phyloP scores from a whole-genome alignment of 2,888 invertebrate species.

The Oscheius sp. region DNA sequence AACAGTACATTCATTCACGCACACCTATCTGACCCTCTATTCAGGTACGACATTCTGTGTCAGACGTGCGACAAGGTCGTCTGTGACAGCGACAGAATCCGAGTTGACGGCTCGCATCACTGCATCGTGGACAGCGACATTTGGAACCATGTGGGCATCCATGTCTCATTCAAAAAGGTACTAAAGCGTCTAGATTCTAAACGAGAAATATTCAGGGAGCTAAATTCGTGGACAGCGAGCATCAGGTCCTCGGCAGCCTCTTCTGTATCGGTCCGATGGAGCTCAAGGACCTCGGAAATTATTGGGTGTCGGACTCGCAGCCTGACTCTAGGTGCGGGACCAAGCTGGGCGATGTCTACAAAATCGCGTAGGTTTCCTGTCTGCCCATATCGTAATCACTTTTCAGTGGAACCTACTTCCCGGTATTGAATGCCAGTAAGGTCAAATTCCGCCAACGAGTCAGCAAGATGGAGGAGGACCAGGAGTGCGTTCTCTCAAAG shows the following conservation, averaged over 20 bases:
- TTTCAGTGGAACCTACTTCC: slow-evolving; percentile 27
- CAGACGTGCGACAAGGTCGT: slow-evolving; percentile 17
- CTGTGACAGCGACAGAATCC: slow-evolving; percentile 23
- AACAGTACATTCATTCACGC: neutral
- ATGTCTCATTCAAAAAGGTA: neutral
- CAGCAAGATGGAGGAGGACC: neutral
- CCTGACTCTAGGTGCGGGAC: neutral
- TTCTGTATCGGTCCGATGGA: neutral
- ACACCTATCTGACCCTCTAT: neutral
- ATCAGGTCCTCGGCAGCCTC: neutral
- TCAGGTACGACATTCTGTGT: slow-evolving; percentile 22
- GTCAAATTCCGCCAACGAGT: slow-evolving; percentile 6
- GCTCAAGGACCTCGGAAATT: slow-evolving; percentile 18
- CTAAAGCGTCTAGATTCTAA: neutral
- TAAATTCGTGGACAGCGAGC: slow-evolving; percentile 20
- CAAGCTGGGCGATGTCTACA: slow-evolving; percentile 12
- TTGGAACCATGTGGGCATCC: slow-evolving; percentile 13
- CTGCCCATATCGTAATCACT: neutral
- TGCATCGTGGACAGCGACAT: neutral
- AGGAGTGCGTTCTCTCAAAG: neutral
- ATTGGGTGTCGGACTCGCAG: neutral
- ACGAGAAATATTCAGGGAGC: neutral
- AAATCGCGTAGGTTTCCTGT: slow-evolving; percentile 8
- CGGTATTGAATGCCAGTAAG: slow-evolving; percentile 1
- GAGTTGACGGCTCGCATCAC: slow-evolving; percentile 14